Conservation (phyloP, 2,888 invertebrate species). For the Coleophora deauratella region DNA sequence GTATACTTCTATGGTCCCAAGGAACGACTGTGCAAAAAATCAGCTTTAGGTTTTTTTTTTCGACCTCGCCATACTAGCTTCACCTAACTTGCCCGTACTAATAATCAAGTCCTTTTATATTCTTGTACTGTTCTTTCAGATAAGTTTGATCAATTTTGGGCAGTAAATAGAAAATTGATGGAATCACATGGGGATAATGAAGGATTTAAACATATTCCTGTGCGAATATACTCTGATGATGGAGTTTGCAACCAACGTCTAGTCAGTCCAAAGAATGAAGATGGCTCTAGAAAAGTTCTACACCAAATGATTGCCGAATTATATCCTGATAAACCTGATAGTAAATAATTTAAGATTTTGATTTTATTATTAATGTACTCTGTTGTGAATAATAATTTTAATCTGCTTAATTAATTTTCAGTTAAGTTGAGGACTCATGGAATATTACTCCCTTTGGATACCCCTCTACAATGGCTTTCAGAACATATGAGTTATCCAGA, state of each 20-base stretch:
- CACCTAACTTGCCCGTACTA: too few relatives aligned
- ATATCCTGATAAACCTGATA: conserved; percentile 73
- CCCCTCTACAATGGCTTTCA: conserved; percentile 97
- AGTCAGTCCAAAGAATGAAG: conserved; percentile 82
- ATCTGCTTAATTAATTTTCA: too few relatives aligned
- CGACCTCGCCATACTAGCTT: too few relatives aligned
- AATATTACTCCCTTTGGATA: conserved; percentile 87
- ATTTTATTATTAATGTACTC: too few relatives aligned
- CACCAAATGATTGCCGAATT: conserved; percentile 81
- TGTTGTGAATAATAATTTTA: too few relatives aligned
- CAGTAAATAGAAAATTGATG: conserved; percentile 96
- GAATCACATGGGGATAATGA: conserved; percentile 86
- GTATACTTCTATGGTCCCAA: too few relatives aligned
- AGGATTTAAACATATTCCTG: conserved; percentile 91
- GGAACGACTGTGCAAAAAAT: too few relatives aligned
- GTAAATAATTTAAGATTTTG: conserved; percentile 27
- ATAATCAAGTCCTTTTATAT: too few relatives aligned
- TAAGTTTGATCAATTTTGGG: conserved; percentile 99
- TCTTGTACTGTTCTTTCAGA: conserved; percentile 70
- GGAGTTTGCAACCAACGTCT: conserved; percentile 83
- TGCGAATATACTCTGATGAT: conserved; percentile 85
- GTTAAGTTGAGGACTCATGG: conserved; percentile 91
- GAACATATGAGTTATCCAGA: conserved; percentile 99
- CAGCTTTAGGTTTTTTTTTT: too few relatives aligned
- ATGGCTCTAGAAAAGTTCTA: conserved; percentile 82